A percentile compares a stretch with the other conserved stretches of the same genome.
Conservation (phyloP, 2,797 vertebrate genomes). For the Atherinosoma microstoma region DNA sequence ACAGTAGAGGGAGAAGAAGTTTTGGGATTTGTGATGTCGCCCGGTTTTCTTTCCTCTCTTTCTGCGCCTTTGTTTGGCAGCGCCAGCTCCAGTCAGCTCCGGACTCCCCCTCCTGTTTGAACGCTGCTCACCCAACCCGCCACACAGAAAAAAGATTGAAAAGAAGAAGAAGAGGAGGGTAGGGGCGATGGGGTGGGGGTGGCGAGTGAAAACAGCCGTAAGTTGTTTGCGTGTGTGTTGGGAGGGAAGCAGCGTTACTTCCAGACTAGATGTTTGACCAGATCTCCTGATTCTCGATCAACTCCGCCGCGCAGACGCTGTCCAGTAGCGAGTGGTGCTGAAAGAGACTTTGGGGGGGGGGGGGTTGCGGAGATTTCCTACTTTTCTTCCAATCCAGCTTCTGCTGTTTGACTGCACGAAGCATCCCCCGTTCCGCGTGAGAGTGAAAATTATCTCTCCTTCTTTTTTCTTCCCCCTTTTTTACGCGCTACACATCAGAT, state of each 20-base stretch:
- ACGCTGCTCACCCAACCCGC: conserved; percentile 40
- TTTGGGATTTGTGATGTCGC: conserved; percentile 37
- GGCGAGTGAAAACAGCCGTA: conserved; percentile 29
- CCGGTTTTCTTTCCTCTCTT: conserved; percentile 9
- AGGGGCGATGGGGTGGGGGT: conserved; percentile 21
- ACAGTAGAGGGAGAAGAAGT: conserved; percentile 57
- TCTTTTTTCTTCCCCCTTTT: neutral
- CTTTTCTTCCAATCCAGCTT: conserved; percentile 50
- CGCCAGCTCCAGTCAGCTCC: conserved; percentile 42
- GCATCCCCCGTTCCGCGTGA: conserved; percentile 56
- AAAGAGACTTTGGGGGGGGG: conserved; percentile 56
- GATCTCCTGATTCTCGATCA: conserved; percentile 42
- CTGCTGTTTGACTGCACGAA: conserved; percentile 49
- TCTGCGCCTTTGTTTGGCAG: conserved; percentile 61
- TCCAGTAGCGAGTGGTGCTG: conserved; percentile 76
- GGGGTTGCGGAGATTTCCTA: conserved; percentile 57
- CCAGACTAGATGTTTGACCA: conserved; percentile 28
- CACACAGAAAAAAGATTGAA: conserved; percentile 14
- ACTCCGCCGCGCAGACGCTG: conserved; percentile 64
- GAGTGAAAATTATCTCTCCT: conserved; percentile 22
- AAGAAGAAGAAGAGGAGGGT: conserved; percentile 1
- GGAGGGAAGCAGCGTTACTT: conserved; percentile 34
- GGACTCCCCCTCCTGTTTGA: conserved; percentile 48
- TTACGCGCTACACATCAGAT: conserved; percentile 24
- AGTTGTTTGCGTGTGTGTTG: conserved; percentile 5